Evolutionary conservation across 1,140 invertebrate genomes (phyloP).

Genomic region (Drosophila asahinai): DNA sequence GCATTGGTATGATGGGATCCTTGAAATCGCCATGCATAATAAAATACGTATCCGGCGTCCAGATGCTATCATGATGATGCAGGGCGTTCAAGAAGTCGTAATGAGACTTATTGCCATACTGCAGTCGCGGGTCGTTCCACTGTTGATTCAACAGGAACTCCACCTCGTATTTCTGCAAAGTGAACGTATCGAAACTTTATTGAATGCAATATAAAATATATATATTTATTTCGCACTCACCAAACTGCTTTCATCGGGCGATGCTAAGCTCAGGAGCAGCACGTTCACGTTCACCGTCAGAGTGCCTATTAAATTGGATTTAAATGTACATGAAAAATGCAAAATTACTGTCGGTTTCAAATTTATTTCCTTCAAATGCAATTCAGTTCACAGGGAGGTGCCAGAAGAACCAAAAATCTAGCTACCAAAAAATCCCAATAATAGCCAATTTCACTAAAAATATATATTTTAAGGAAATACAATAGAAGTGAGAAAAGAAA

Average conservation of each 20-base stretch:
- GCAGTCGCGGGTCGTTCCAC: constrained; percentile 94
- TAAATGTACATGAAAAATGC: not conserved
- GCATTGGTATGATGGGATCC: constrained; percentile 94
- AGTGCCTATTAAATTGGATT: constrained; percentile 88
- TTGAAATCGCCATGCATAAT: constrained; percentile 98
- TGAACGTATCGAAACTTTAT: not conserved
- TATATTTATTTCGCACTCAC: constrained; percentile 87
- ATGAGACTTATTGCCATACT: constrained; percentile 93
- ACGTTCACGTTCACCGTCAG: constrained; percentile 97
- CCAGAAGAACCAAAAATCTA: constrained; percentile 19
- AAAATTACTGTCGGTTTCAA: not conserved
- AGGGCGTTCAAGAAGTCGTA: constrained; percentile 95
- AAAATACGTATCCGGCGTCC: constrained; percentile 97
- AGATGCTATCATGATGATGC: constrained; percentile 95
- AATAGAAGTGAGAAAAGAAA: not conserved
- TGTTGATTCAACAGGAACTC: constrained; percentile 96
- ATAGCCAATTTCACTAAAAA: constrained; percentile 1
- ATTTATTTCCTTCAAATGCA: not conserved
- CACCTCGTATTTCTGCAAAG: constrained; percentile 96
- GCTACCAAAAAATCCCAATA: constrained; percentile 3
- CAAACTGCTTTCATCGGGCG: constrained; percentile 97
- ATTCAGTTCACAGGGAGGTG: not conserved
- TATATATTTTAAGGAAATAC: not conserved
- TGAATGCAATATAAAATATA: not conserved
- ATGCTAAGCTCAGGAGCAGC: constrained; percentile 95